Conservation (phyloP, 2,797 vertebrate genomes). For the Manis javanica region DNA sequence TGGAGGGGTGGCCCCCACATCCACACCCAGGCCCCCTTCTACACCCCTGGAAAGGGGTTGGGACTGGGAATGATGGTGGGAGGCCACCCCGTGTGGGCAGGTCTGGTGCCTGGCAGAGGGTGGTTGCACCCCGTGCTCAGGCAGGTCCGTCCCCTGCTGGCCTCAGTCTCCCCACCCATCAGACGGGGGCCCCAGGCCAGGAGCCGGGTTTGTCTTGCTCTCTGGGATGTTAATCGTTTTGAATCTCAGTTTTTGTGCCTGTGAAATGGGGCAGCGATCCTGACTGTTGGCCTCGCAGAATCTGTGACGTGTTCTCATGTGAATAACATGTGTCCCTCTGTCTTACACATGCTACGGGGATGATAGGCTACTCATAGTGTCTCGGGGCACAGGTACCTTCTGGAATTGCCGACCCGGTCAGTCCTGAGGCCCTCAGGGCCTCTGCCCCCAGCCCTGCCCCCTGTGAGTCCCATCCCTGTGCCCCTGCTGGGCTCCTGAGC, state of each 20-base stretch:
- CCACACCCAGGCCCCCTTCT: background rate
- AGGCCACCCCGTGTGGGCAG: rapidly evolving
- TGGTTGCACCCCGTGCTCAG: background rate
- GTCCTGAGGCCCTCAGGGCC: background rate
- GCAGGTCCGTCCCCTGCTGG: background rate
- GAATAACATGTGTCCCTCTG: rapidly evolving
- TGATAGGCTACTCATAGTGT: background rate
- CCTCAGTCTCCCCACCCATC: background rate
- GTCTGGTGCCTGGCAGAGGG: background rate
- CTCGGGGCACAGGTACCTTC: background rate
- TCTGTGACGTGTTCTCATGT: rapidly evolving
- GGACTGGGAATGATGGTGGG: background rate
- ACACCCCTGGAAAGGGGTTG: background rate
- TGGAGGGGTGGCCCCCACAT: background rate
- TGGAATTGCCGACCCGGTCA: background rate
- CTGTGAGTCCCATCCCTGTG: background rate
- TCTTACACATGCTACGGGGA: background rate
- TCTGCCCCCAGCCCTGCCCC: background rate
- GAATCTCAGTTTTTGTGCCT: background rate
- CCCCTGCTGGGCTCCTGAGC: background rate
- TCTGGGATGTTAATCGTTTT: background rate
- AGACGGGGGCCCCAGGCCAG: background rate
- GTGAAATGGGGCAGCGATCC: background rate
- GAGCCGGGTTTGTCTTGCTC: background rate
- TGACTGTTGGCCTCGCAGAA: background rate